Evolutionary conservation across 2,888 invertebrate species (phyloP), one percentile per base, ranked within the genome.

Genomic region (Platycheirus albimanus): DNA sequence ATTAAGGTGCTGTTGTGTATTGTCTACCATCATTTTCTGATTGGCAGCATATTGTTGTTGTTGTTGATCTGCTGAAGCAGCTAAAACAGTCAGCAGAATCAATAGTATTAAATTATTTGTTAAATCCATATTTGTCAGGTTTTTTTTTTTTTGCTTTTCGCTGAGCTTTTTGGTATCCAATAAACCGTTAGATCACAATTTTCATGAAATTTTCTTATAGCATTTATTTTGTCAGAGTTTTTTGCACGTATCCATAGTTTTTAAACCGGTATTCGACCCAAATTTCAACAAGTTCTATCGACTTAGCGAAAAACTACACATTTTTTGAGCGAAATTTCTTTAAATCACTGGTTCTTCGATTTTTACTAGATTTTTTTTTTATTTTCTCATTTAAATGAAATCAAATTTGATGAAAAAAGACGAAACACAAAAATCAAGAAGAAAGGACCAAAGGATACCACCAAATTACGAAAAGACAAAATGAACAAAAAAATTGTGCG

Each of bases 1-100:
- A 33, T 74, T 78, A 17, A 83, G 30, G 33, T 83, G 83, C 36
- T 79, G 79, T n/a, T 83, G 83, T 51, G 77, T 56, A n/a, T 69
- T 78, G 51, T 77, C 78, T 4, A 74, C 83, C 83, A 83, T 78
- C 83, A 83, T 83, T 17, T 78, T 83, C 45, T 81, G 81, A 77
- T 81, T 81, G 78, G 83, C 83, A 64, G 83, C 83, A 56, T 83
- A 83, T 24, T 83, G 83, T 61, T 83, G 78, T 63, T 77, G 78
- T 38, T 83, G 72, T 63, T 83, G 83, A 69, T 83, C 83, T 36
- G 83, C 83, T 58, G 83, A 83, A 6, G 72, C 83, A 15, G 83
- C 52, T 58, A 83, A 63, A 2, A 72, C 72, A 43, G 69, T 78
- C 83, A 83, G 64, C 51, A 83, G 30, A 36, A 83, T 78, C 10